Evolutionary conservation across 2,113 vertebrate genomes (phyloP), one percentile per base, ranked within the genome.

Genomic region (Phylloscopus trochiloides): DNA sequence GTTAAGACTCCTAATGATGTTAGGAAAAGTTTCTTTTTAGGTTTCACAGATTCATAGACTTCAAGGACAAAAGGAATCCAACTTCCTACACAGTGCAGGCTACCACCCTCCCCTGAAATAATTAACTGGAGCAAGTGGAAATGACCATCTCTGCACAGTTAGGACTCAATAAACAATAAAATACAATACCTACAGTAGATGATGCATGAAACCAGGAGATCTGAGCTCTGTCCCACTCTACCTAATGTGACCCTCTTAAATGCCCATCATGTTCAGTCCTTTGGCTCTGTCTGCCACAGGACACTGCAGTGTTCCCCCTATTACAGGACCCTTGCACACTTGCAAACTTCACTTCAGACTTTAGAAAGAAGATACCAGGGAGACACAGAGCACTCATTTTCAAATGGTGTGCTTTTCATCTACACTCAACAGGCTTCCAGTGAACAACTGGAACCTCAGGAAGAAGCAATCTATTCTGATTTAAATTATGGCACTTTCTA

Each of bases 221-320:
- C 42, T 22, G 47, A 80, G 34, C 47, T 57, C 29, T 43, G 0
- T 24, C 51, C 17, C 29, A 4, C 16, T 70, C 10, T 20, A 8
- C 0, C 28, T 47, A 17, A 57, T 63, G 17, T n/a, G 32, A 58
- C n/a, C 14, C 11, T 59, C n/a, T 52, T 51, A 15, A 1, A 2
- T 19, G 15, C 12, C 22, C 32, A 42, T n/a, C 22, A 11, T 2
- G 1, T 75, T 66, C 45, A 26, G 24, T 11, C 1, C 36, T 77
- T 47, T 6, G 4, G 40, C 51, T 85, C 40, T 88, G 57, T 51
- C 43, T 45, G 40, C 32, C 4, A 1, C 13, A 48, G 29, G 52
- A 12, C 8, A 0, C 61, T 66, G 34, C 25, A 47, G 15, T 29
- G 12, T 1, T 54, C 31, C 2, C 14, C 4, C 14, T 12, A 3